These are phyloP conservation scores for Phrynocephalus vlangalii DNA, from an alignment of 2,797 vertebrate species.

Conservation along the genomic window DNA sequence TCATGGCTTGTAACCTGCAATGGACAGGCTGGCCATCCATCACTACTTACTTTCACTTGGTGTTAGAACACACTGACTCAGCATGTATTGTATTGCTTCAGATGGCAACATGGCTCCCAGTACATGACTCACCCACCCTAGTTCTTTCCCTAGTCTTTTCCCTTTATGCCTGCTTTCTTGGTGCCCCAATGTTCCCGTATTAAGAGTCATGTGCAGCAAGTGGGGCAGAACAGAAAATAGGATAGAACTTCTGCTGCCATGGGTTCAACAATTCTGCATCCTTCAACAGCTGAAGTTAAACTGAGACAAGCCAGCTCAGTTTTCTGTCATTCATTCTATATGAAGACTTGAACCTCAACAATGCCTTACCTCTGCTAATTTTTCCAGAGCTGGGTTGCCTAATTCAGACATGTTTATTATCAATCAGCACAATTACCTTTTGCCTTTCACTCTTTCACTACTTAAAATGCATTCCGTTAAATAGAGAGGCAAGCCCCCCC, in stretches of 20 bases:
- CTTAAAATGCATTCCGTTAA: conserved; percentile 10
- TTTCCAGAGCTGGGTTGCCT: background rate
- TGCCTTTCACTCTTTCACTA: background rate
- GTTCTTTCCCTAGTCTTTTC: no score
- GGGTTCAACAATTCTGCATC: background rate
- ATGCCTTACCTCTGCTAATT: background rate
- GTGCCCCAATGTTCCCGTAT: background rate
- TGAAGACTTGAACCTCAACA: background rate
- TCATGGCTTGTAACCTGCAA: no score
- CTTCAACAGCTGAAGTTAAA: background rate
- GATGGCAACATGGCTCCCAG: background rate
- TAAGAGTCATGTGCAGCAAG: background rate
- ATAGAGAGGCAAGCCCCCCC: background rate
- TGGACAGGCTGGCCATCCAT: no score
- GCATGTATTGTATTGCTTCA: background rate
- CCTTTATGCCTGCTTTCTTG: no score
- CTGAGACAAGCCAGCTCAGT: background rate
- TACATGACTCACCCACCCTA: no score
- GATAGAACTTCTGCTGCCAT: background rate
- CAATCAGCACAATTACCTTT: background rate
- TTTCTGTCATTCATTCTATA: background rate
- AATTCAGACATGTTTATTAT: background rate
- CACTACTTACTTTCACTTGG: no score
- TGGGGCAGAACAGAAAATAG: background rate
- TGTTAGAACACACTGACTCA: no score